phyloP scores from a whole-genome alignment of 2,797 vertebrate genomes.

The Lacerta agilis region DNA sequence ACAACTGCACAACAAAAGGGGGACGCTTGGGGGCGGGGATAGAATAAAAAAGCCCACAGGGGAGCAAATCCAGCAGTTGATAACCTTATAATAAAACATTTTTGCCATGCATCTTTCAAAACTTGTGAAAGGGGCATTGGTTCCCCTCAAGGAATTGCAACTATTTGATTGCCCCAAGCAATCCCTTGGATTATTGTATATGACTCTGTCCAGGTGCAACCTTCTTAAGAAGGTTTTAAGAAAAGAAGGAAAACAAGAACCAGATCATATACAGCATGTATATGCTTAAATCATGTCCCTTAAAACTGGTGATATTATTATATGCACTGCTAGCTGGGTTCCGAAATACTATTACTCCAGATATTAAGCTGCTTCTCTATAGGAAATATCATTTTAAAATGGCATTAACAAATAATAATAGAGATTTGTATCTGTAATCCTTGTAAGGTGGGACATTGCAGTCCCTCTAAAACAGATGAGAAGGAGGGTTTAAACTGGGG shows the following conservation, averaged over 20 bases:
- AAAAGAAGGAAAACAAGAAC: not conserved
- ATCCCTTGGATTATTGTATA: conserved; percentile 13
- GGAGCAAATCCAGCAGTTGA: conserved; percentile 50
- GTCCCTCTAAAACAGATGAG: not conserved
- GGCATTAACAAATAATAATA: not conserved
- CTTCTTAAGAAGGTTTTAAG: not conserved
- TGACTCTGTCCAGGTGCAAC: not conserved
- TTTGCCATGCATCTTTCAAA: conserved; percentile 46
- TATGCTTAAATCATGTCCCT: not conserved
- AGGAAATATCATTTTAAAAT: not conserved
- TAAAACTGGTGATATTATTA: conserved; percentile 24
- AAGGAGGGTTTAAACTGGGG: no score
- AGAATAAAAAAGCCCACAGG: conserved; percentile 40
- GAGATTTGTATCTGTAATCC: not conserved
- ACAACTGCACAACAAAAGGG: conserved; percentile 62
- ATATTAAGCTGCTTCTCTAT: not conserved
- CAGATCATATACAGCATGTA: not conserved
- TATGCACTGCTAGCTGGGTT: not conserved
- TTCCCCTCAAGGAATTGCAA: conserved; percentile 51
- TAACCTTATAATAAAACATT: conserved; percentile 58
- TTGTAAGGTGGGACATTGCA: not conserved
- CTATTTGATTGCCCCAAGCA: not conserved
- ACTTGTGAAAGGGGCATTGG: conserved; percentile 52
- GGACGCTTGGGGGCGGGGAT: conserved; percentile 37
- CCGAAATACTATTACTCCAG: not conserved